These are phyloP conservation scores for Blastobasis adustella DNA, from an alignment of 2,888 invertebrate species.

Conservation along the genomic window DNA sequence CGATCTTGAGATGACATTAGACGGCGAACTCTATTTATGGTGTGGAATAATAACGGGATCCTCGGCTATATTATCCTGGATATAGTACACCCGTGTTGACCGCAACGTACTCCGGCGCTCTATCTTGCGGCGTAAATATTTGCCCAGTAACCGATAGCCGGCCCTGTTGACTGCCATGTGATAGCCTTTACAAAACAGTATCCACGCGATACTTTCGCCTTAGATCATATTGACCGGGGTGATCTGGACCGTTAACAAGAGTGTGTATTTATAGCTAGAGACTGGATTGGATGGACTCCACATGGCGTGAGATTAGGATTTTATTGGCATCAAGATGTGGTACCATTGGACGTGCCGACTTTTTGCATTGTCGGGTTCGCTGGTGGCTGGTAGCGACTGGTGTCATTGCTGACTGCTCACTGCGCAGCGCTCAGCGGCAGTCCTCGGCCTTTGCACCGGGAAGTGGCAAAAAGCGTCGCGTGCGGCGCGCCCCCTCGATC, in stretches of 20 bases:
- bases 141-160: constrained; percentile 49
- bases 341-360: too few species aligned
- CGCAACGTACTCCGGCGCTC: constrained; percentile 35
- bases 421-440: neutral
- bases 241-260: constrained; percentile 9
- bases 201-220: constrained; percentile 31
- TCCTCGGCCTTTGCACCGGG: constrained; percentile 10
- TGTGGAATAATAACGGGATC: too few species aligned
- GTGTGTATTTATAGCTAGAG: too few species aligned
- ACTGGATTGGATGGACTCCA: too few species aligned
- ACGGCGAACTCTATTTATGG: too few species aligned
- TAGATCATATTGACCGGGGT: constrained; percentile 15
- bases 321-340: too few species aligned
- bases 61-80: constrained; percentile 11
- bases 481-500: constrained; percentile 17
- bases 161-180: constrained; percentile 49
- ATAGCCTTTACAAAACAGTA: constrained; percentile 50
- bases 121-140: constrained; percentile 55
- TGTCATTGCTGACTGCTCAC: too few species aligned
- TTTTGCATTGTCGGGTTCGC: too few species aligned
- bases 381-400: too few species aligned
- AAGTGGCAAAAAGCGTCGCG: constrained; percentile 34
- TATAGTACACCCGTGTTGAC: constrained; percentile 48
- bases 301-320: too few species aligned
- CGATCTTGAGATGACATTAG: too few species aligned